Conservation (phyloP, 1,140 invertebrate species). For the Samia ricini region DNA sequence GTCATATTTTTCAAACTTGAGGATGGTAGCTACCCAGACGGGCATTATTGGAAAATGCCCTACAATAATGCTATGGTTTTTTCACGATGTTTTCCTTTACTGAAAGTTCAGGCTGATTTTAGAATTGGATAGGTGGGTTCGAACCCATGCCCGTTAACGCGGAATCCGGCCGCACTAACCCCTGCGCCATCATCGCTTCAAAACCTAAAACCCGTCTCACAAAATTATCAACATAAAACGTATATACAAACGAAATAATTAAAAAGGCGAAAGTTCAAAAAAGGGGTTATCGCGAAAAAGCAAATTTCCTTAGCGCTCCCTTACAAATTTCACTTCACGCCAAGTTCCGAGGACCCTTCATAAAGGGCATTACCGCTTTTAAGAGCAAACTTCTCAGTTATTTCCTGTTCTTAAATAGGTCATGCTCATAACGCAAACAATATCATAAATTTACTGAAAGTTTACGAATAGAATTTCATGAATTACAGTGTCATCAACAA, state of each 20-base stretch:
- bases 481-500: neutral
- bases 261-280: slow-evolving; percentile 16
- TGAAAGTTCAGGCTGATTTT: too few species aligned
- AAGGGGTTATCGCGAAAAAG: slow-evolving; percentile 6
- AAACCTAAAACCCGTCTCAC: too few species aligned
- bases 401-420: slow-evolving; percentile 11
- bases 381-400: slow-evolving; percentile 10
- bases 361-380: slow-evolving; percentile 6
- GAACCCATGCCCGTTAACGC: too few species aligned
- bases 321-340: slow-evolving; percentile 14
- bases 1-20: too few species aligned
- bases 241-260: slow-evolving; percentile 18
- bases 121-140: too few species aligned
- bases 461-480: neutral
- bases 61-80: too few species aligned
- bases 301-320: slow-evolving; percentile 8
- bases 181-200: too few species aligned
- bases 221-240: slow-evolving; percentile 1
- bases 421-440: slow-evolving; percentile 5
- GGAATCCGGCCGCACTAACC: too few species aligned
- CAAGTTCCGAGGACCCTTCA: slow-evolving; percentile 12
- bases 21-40: too few species aligned
- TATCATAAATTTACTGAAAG: neutral
- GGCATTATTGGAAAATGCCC: too few species aligned
- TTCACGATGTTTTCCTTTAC: too few species aligned